Evolutionary conservation across 1,140 invertebrate species (phyloP).

Genomic region (Penaeus vannamei): DNA sequence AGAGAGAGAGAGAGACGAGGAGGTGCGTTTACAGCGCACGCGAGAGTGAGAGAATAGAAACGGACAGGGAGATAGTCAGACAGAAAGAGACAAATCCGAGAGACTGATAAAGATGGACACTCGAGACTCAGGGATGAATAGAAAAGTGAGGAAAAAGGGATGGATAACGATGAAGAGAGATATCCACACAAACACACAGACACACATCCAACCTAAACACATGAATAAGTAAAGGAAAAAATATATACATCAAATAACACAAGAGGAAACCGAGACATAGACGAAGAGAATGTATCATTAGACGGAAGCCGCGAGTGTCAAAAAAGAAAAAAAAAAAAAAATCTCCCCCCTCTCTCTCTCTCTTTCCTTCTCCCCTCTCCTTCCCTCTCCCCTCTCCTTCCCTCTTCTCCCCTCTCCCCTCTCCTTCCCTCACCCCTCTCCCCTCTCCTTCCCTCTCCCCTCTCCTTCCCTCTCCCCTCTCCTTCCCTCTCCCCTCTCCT

Average conservation of each 20-base stretch:
- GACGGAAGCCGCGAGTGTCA: too few species aligned
- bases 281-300: too few species aligned
- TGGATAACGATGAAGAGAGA: slow-evolving; percentile 5
- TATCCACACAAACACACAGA: neutral
- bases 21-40: too few species aligned
- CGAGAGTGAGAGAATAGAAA: neutral
- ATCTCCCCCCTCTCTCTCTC: neutral
- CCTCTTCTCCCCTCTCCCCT: neutral
- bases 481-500: neutral
- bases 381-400: too few species aligned
- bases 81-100: neutral
- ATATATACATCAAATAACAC: too few species aligned
- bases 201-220: too few species aligned
- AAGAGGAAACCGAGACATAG: too few species aligned
- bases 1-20: slow-evolving; percentile 18
- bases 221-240: too few species aligned
- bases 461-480: neutral
- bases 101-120: neutral
- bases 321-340: too few species aligned
- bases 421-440: neutral
- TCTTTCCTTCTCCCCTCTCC: neutral
- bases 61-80: too few species aligned
- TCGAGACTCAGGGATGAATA: neutral
- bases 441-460: neutral
- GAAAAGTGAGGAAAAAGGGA: neutral